Evolutionary conservation across 2,113 vertebrate species (phyloP).

Genomic region (Plecotus auritus): DNA sequence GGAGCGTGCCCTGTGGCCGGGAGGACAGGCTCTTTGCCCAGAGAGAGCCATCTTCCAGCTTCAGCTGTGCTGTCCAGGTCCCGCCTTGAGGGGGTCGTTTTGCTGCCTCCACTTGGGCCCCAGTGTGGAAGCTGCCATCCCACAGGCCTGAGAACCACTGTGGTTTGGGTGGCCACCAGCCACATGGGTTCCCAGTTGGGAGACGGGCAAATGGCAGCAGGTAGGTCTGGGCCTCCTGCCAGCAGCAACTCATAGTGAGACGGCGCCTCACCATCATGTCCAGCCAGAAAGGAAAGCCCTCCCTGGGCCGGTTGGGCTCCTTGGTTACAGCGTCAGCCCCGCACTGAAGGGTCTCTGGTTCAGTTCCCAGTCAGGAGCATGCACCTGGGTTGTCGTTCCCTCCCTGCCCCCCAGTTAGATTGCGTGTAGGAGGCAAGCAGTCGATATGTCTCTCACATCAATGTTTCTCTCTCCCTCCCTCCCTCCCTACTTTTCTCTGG

Average conservation of each 20-base stretch:
- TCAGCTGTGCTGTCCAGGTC: background rate
- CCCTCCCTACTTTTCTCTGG: too few relatives aligned
- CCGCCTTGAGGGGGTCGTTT: background rate
- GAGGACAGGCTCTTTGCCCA: background rate
- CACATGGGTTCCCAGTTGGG: background rate
- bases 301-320: too few relatives aligned
- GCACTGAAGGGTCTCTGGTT: too few relatives aligned
- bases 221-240: background rate
- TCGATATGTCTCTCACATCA: too few relatives aligned
- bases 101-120: background rate
- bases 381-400: too few relatives aligned
- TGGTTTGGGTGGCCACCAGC: background rate
- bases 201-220: background rate
- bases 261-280: background rate
- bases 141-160: background rate
- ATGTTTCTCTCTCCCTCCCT: too few relatives aligned
- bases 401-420: too few relatives aligned
- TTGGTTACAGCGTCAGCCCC: too few relatives aligned
- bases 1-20: background rate
- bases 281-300: background rate
- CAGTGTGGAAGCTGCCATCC: background rate
- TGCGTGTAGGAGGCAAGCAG: too few relatives aligned
- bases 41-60: background rate
- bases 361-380: too few relatives aligned
- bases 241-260: background rate